These are phyloP conservation scores for Macrobrachium nipponense DNA, from an alignment of 1,140 invertebrate species.

Conservation along the genomic window DNA sequence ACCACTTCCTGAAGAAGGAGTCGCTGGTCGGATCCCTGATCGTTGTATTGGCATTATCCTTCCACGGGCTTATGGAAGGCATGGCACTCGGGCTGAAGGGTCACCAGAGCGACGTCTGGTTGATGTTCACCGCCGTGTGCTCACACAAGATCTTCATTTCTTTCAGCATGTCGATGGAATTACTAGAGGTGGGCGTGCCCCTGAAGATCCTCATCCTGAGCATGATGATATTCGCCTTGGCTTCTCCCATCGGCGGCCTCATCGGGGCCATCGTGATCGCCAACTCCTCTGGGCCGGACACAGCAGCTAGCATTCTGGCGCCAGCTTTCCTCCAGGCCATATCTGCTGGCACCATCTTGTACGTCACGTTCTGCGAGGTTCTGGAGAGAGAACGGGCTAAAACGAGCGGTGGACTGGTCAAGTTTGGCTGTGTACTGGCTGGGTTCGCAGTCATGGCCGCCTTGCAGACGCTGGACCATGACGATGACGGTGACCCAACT, in stretches of 20 bases:
- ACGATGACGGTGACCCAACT: no score
- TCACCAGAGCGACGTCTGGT: constrained; percentile 65
- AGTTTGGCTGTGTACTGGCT: constrained; percentile 72
- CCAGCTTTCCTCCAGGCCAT: constrained; percentile 48
- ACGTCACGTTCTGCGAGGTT: constrained; percentile 64
- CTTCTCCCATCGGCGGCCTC: constrained; percentile 64
- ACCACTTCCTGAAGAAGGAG: not conserved
- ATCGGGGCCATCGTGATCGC: constrained; percentile 56
- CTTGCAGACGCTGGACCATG: constrained; percentile 53
- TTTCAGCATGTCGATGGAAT: constrained; percentile 72
- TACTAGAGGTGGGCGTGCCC: constrained; percentile 67
- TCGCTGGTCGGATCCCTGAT: constrained; percentile 66
- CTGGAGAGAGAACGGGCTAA: constrained; percentile 65
- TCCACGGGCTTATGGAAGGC: constrained; percentile 74
- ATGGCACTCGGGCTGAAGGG: constrained; percentile 65
- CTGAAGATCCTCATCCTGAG: constrained; percentile 33
- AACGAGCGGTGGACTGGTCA: constrained; percentile 76
- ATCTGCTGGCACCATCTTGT: constrained; percentile 62
- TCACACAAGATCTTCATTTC: constrained; percentile 75
- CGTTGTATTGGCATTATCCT: constrained; percentile 72
- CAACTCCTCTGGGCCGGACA: constrained; percentile 5
- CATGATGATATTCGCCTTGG: constrained; percentile 54
- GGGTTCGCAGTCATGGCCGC: constrained; percentile 76
- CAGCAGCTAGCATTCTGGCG: not conserved
- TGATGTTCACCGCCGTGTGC: constrained; percentile 68